A percentile compares a stretch with the other conserved stretches of the same genome.
Conservation (phyloP, 2,113 vertebrate species). For the Hyla sarda region DNA sequence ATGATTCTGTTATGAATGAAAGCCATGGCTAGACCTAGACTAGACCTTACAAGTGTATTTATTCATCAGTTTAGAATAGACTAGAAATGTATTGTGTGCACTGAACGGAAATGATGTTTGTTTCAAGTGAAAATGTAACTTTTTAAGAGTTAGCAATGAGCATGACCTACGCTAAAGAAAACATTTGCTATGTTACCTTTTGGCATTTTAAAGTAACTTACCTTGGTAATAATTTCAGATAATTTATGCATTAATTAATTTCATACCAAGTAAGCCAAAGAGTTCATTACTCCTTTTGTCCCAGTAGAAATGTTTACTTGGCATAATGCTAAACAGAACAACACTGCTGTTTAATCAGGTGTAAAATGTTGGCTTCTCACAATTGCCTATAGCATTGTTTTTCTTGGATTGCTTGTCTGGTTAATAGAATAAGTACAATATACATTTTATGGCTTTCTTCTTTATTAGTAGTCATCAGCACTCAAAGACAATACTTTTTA, state of each 20-base stretch:
- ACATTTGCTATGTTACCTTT: not conserved
- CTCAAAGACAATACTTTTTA: not conserved
- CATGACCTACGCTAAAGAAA: not conserved
- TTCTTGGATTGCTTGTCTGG: conserved; percentile 64
- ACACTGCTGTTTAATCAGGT: conserved; percentile 71
- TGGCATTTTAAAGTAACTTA: conserved; percentile 22
- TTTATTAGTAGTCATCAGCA: not conserved
- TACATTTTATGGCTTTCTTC: not conserved
- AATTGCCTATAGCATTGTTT: conserved; percentile 71
- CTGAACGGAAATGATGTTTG: not conserved
- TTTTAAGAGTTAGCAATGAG: not conserved
- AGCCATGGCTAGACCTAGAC: not conserved
- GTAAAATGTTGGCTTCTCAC: conserved; percentile 64
- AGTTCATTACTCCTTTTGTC: conserved; percentile 27
- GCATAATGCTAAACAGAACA: conserved; percentile 60
- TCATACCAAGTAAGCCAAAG: conserved; percentile 22
- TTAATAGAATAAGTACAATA: conserved; percentile 63
- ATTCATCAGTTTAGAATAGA: not conserved
- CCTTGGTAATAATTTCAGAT: conserved; percentile 3
- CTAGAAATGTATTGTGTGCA: not conserved
- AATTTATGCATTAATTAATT: conserved; percentile 47
- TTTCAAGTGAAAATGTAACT: not conserved
- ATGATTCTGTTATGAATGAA: not conserved
- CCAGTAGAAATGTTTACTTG: conserved; percentile 63
- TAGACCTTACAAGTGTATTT: not conserved